A percentile compares a stretch with the other conserved stretches of the same genome.
These are phyloP conservation scores for Petrocephalus schoutedeni DNA, from an alignment of 2,797 vertebrate genomes.

Conservation along the genomic window DNA sequence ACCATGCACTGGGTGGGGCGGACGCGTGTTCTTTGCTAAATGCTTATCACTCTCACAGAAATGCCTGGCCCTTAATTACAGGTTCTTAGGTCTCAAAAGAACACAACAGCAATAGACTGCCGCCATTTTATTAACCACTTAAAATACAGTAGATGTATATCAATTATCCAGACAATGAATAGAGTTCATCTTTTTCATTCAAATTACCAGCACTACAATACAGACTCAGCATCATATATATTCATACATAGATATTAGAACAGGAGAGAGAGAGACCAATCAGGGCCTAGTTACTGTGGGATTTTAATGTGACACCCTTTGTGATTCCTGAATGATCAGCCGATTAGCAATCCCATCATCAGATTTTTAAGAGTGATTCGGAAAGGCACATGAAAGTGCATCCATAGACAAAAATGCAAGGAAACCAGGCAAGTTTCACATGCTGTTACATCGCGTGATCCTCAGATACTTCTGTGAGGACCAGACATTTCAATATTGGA, in stretches of 20 bases:
- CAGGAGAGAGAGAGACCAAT: background rate
- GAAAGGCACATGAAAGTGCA: background rate
- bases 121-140: slow-evolving; percentile 8
- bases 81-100: background rate
- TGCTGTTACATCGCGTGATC: background rate
- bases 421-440: background rate
- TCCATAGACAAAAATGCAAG: background rate
- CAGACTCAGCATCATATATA: slow-evolving; percentile 18
- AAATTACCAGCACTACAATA: background rate
- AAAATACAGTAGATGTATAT: background rate
- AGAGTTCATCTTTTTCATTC: background rate
- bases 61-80: background rate
- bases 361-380: background rate
- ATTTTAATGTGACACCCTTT: background rate
- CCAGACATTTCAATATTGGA: background rate
- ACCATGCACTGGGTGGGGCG: slow-evolving; percentile 25
- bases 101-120: background rate
- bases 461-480: background rate
- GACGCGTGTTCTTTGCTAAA: slow-evolving; percentile 20
- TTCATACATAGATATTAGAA: slow-evolving; percentile 10
- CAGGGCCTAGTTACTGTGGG: background rate
- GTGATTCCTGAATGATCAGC: background rate
- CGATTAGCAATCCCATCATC: background rate
- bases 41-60: slow-evolving; percentile 1
- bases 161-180: background rate